These are phyloP conservation scores for Brachymystax lenok DNA, from an alignment of 2,797 vertebrate species.

Conservation along the genomic window DNA sequence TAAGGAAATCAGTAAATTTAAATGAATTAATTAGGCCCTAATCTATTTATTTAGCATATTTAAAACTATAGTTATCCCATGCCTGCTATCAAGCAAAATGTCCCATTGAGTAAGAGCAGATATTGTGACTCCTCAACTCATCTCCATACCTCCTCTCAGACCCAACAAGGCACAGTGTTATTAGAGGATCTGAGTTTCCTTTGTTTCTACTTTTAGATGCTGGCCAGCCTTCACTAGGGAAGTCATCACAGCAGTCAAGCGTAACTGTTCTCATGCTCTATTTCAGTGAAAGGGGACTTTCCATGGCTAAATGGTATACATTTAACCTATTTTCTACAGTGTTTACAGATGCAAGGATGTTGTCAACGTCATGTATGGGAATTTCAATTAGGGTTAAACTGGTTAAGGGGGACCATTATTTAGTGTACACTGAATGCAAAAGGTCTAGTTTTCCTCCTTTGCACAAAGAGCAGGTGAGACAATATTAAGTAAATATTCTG, in stretches of 20 bases:
- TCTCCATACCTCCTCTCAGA: conserved; percentile 7
- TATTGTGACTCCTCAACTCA: neutral
- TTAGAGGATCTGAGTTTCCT: conserved; percentile 30
- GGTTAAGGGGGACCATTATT: neutral
- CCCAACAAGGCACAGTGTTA: conserved; percentile 42
- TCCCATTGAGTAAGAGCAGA: conserved; percentile 7
- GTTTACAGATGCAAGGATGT: conserved; percentile 17
- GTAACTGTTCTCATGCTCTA: conserved; percentile 56
- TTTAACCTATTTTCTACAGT: conserved; percentile 20
- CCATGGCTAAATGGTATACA: conserved; percentile 34
- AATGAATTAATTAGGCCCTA: too few species aligned
- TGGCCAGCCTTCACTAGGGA: conserved; percentile 50
- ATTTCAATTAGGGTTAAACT: neutral
- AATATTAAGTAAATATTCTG: neutral
- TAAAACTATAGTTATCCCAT: too few species aligned
- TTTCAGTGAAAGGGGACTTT: conserved; percentile 53
- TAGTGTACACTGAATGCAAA: neutral
- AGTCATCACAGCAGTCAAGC: conserved; percentile 48
- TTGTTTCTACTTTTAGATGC: conserved; percentile 51
- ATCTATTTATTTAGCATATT: too few species aligned
- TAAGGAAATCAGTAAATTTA: neutral
- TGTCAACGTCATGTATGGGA: neutral
- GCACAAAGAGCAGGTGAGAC: neutral
- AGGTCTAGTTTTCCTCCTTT: neutral
- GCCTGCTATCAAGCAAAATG: neutral